Base-by-base conservation (phyloP, 2,797 vertebrate genomes). In the Myiotriccus ornatus region DNA sequence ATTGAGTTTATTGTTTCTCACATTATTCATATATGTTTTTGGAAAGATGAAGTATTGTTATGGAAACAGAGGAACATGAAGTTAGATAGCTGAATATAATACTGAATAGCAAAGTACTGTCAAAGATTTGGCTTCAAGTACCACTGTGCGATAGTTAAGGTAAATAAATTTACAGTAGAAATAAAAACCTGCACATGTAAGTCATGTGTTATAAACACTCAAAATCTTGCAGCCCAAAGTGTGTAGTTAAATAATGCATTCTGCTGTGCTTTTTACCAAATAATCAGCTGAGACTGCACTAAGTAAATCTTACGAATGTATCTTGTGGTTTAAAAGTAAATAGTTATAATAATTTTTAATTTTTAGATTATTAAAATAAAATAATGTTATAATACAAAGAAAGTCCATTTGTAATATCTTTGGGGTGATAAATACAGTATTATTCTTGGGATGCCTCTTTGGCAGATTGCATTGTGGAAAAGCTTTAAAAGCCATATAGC, bases 371-470 rank as follows among this genome's bases (percentile, higher is more conserved):
- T 76, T 85, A 15, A 84, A 55, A 77, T 71, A 68, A 94, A 96
- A 44, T n/a, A 67, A 8, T 86, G 11, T 35, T 87, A 55, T 77
- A 8, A 90, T 65, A 37, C 84, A 71, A 95, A 96, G 20, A 59
- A 75, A 96, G 74, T 47, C 55, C 5, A 63, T 94, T 94, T 97
- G 94, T 55, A 93, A 52, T 92, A 67, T 91, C 34, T 56, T 55
- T 81, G 52, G 25, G 14, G n/a, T 93, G 84, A 92, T 73, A 94
- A 95, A 46, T 85, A 24, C 57, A 90, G 5, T 95, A 50, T 93
- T 97, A 94, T 88, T 96, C 53, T 84, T 95, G 67, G 79, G 60
- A 91, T 91, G 23, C 20, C 47, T 93, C 77, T 87, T 77, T 92
- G 80, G 68, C 53, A 95, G 41, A 64, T 77, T 20, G 5, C 84